Evolutionary conservation across 2,888 invertebrate genomes (phyloP).

Genomic region (Polyommatus iphigenia): DNA sequence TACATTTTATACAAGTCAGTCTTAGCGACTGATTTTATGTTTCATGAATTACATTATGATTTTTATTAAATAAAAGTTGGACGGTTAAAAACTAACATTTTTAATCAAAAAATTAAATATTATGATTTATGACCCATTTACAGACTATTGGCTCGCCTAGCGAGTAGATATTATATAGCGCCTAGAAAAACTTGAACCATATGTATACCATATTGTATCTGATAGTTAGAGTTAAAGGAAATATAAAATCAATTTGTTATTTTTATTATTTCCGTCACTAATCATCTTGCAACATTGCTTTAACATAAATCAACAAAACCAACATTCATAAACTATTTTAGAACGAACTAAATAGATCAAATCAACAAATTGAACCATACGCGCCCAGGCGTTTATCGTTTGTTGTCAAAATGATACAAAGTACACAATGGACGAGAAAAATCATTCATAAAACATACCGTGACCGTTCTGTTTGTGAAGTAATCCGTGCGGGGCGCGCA

Average conservation of each 20-base stretch:
- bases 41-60: too few species aligned
- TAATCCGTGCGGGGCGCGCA: slow-evolving; percentile 51
- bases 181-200: too few species aligned
- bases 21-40: too few species aligned
- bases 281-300: not conserved
- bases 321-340: slow-evolving; percentile 12
- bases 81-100: too few species aligned
- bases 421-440: slow-evolving; percentile 33
- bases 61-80: too few species aligned
- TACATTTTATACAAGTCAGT: too few species aligned
- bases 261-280: too few species aligned
- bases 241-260: not conserved
- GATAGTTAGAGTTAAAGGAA: not conserved
- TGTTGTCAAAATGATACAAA: slow-evolving; percentile 32
- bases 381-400: slow-evolving; percentile 30
- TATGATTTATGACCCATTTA: too few species aligned
- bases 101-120: too few species aligned
- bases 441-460: slow-evolving; percentile 44
- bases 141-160: too few species aligned
- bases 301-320: not conserved
- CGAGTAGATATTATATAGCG: too few species aligned
- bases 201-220: not conserved
- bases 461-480: slow-evolving; percentile 60
- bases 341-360: slow-evolving; percentile 22
- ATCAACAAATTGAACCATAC: slow-evolving; percentile 24